Evolutionary conservation across 2,888 invertebrate species (phyloP), one percentile per base, ranked within the genome.

Genomic region (Seladonia tumulorum): DNA sequence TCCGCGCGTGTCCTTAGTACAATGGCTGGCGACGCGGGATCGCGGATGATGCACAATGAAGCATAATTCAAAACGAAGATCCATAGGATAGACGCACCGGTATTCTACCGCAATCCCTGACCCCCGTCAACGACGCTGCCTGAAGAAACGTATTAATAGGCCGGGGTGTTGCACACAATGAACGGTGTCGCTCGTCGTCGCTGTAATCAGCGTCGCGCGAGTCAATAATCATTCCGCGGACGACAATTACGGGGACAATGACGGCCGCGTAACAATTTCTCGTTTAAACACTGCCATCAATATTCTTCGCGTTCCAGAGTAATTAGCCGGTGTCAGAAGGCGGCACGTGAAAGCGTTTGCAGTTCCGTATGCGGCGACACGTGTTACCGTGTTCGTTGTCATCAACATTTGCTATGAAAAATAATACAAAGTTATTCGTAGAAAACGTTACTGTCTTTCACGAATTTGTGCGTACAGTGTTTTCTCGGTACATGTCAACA

Each of bases 181-280:
- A 88, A 82, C 29, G 49, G 49, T 76, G 85, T 76, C 83, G 88
- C 82, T 76, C 78, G 81, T 82, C 87, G 80, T 88, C 90, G 88
- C 87, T 89, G 87, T 91, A 91, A 91, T 93, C 90, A 90, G 89
- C 89, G 83, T 84, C 88, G 86, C 88, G 81, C 88, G 85, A 89
- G 91, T 90, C 92, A 92, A 93, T 93, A 91, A 92, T 92, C 91
- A 87, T 88, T 88, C 81, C 89, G 78, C 86, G 88, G 79, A 82
- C 86, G 87, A 89, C 89, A 91, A 94, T 94, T 93, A 93, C 90
- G 87, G 71, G 90, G 90, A 93, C 93, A 93, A 93, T 94, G 93
- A 93, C 93, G 92, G 90, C 88, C 87, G 90, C 77, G 87, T 89
- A 91, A 90, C 86, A 74, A 84, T 90, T 84, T 88, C 87, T 84